Base-by-base conservation (phyloP, 2,888 invertebrate species). In the Leptinotarsa haldemani region DNA sequence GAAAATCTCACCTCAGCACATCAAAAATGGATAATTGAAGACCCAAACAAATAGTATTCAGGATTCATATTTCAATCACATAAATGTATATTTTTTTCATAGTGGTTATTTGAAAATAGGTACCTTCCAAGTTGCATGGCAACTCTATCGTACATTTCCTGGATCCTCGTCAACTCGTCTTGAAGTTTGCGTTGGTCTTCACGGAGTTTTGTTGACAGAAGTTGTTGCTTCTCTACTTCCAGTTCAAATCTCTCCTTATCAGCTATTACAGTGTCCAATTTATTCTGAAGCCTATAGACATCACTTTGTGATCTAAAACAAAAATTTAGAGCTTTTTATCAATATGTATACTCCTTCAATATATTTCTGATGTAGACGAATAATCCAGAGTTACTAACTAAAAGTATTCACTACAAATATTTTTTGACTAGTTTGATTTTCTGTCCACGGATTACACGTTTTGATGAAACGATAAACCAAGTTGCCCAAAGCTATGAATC, bases 121-220 rank as follows among this genome's bases (percentile, higher is more conserved):
- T 58, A 71, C 74, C 74, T 74, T 64, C 93, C 93, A 40, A 97
- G 89, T 86, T 97, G 96, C 81, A 97, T 89, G 15, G 95, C 93
- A 18, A 95, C 94, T 78, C 97, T 90, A 82, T 97, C 96, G 85
- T 96, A 96, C 89, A 95, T 92, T 88, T 97, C 97, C 86, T 97
- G 96, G 70, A 96, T 88, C 75, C 95, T 92, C 68, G 94, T 92
- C 79, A 95, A 89, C 86, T 97, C 97, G 80, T 97, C 96, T 87
- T 96, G 95, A 20, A 95, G 88, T 86, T 96, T 96, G 56, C 96
- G 92, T 79, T 94, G 92, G 81, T 97, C 96, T 74, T 97, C 96
- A 78, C 95, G 92, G 47, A 93, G 91, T 88, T 97, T 97, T 0
- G 93, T 92, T 0, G 94, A 92, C 74, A 94, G 87, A 82, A 95